Base-by-base conservation (phyloP, 2,113 vertebrate genomes). In the Chaenocephalus aceratus region DNA sequence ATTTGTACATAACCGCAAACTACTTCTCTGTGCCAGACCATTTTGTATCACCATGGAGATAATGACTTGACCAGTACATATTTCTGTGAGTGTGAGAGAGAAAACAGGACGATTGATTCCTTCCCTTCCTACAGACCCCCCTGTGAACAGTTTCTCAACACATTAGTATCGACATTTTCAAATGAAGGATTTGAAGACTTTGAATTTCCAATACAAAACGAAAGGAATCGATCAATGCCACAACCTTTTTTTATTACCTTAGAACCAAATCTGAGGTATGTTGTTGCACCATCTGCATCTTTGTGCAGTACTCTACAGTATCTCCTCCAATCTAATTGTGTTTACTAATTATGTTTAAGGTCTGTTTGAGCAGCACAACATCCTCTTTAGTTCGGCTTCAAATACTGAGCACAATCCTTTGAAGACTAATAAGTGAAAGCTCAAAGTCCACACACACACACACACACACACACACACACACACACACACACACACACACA, bases 41-140 rank as follows among this genome's bases (percentile, higher is more conserved):
- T 57, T 80, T 70, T 74, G 52, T 75, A 86, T 91, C 86, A 77
- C 78, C 86, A 91, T 91, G 87, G 80, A 70, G 75, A 91, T 88
- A 65, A 70, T 75, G 57, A 60, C 68, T 72, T 54, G 70, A 63
- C 75, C 26, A 77, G 73, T 57, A 23, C 52, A 66, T 79, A 56
- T 76, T 79, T 70, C 60, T 59, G 30, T 10, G 34, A 21, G 58
- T 68, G 5, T 62, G n/a, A 10, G 62, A 6, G 51, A 44, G 52
- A 10, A 34, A 52, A 46, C 10, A 71, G 23, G 8, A 16, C 16
- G 4, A 58, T 23, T 34, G 52, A 71, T 46, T 79, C 4, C 7
- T 60, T 65, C 15, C 61, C 60, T 77, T 70, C 45, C 59, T 10
- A 62, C 48, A 63, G 34, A 66, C 12, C 52, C 48, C 0, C 0